A percentile compares a stretch with the other conserved stretches of the same genome.
phyloP scores from a whole-genome alignment of 1,140 invertebrate genomes.

The Anagrus nilaparvatae region DNA sequence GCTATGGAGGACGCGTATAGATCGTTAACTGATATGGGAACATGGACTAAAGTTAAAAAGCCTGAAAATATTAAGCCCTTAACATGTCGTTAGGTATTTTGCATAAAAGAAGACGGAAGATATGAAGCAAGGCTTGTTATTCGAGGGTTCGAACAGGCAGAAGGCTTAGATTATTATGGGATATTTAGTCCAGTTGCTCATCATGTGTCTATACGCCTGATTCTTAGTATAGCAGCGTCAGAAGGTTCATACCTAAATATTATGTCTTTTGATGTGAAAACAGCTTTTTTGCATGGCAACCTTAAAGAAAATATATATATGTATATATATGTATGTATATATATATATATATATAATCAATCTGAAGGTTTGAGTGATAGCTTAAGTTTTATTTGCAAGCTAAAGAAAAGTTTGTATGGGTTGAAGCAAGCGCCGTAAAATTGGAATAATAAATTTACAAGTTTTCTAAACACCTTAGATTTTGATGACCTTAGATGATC shows the following conservation, averaged over 20 bases:
- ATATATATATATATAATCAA: too few relatives aligned
- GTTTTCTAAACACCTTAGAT: constrained; percentile 3
- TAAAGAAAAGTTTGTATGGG: constrained; percentile 34
- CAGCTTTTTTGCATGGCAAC: constrained; percentile 40
- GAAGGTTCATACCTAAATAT: constrained; percentile 33
- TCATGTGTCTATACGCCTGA: constrained; percentile 36
- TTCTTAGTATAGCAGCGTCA: too few relatives aligned
- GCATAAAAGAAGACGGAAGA: too few relatives aligned
- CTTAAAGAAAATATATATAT: constrained; percentile 25
- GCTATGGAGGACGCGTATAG: background rate
- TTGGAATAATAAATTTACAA: constrained; percentile 27
- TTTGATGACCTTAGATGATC: constrained; percentile 7
- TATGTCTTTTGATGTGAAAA: constrained; percentile 33
- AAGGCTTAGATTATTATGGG: background rate
- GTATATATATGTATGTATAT: too few relatives aligned
- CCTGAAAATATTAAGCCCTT: background rate
- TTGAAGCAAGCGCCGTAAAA: constrained; percentile 32
- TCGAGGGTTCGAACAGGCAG: background rate
- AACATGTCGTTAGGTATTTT: background rate
- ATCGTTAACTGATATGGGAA: background rate
- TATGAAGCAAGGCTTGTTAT: constrained; percentile 4
- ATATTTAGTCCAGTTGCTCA: constrained; percentile 30
- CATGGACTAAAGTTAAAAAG: background rate
- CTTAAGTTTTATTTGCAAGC: constrained; percentile 9
- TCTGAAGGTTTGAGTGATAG: constrained; percentile 3